These are phyloP conservation scores for Mesoclemmys tuberculata DNA, from an alignment of 2,113 vertebrate species.

Conservation along the genomic window DNA sequence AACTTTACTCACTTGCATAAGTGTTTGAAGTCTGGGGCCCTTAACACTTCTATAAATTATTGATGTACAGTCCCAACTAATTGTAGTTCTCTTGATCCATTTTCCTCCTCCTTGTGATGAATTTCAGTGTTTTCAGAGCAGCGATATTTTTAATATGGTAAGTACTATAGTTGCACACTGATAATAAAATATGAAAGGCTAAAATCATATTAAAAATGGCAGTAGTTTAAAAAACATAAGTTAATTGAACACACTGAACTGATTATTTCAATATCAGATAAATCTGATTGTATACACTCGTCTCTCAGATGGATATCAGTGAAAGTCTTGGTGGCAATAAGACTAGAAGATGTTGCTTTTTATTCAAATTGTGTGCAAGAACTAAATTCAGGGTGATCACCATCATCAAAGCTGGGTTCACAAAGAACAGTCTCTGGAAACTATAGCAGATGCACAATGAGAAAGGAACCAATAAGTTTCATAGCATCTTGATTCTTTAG, in stretches of 20 bases:
- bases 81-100: neutral
- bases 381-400: neutral
- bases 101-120: neutral
- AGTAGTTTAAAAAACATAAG: conserved; percentile 19
- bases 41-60: neutral
- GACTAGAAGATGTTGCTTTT: neutral
- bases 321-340: neutral
- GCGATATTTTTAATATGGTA: neutral
- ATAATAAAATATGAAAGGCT: conserved; percentile 8
- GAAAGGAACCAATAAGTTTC: no score
- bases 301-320: conserved; percentile 10
- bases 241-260: conserved; percentile 30
- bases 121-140: neutral
- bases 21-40: neutral
- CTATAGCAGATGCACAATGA: neutral
- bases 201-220: neutral
- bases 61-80: neutral
- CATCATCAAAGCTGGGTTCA: neutral
- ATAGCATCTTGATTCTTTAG: neutral
- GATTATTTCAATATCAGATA: neutral
- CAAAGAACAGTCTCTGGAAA: neutral
- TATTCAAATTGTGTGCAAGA: neutral
- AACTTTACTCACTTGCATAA: neutral
- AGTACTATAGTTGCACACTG: neutral
- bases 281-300: conserved; percentile 21